Conservation (phyloP, 2,888 invertebrate species). For the Trissonchulus latispiculum region DNA sequence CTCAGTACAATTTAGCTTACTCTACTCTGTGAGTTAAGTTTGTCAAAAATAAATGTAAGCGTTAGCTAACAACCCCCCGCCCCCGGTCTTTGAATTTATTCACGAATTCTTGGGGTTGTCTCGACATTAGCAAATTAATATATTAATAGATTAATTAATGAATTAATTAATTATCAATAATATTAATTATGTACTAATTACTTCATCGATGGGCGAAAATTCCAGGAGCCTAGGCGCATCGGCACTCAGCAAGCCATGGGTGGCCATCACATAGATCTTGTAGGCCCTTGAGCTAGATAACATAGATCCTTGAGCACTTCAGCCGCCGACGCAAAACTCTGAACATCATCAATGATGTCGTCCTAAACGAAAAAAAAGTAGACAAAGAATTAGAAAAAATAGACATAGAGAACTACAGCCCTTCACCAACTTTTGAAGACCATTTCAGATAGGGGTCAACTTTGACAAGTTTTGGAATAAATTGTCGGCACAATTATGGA, state of each 20-base stretch:
- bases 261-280: constrained; percentile 89
- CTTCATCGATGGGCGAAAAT: constrained; percentile 92
- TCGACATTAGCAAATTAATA: too few relatives aligned
- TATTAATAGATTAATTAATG: too few relatives aligned
- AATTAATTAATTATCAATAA: too few relatives aligned
- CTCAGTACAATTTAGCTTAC: too few relatives aligned
- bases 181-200: too few relatives aligned
- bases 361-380: constrained; percentile 61
- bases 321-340: constrained; percentile 91
- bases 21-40: not conserved
- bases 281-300: too few relatives aligned
- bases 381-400: not conserved
- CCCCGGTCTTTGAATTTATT: too few relatives aligned
- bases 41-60: too few relatives aligned
- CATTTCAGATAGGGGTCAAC: not conserved
- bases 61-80: too few relatives aligned
- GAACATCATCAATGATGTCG: constrained; percentile 95
- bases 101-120: too few relatives aligned
- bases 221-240: constrained; percentile 92
- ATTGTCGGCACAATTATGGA: too few relatives aligned
- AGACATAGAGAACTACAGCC: not conserved
- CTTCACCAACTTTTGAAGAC: not conserved
- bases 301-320: constrained; percentile 89
- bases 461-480: too few relatives aligned
- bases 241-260: constrained; percentile 93